A percentile compares a stretch with the other conserved stretches of the same genome.
Conservation (phyloP, 2,888 invertebrate species). For the Synanthedon andrenaeformis region DNA sequence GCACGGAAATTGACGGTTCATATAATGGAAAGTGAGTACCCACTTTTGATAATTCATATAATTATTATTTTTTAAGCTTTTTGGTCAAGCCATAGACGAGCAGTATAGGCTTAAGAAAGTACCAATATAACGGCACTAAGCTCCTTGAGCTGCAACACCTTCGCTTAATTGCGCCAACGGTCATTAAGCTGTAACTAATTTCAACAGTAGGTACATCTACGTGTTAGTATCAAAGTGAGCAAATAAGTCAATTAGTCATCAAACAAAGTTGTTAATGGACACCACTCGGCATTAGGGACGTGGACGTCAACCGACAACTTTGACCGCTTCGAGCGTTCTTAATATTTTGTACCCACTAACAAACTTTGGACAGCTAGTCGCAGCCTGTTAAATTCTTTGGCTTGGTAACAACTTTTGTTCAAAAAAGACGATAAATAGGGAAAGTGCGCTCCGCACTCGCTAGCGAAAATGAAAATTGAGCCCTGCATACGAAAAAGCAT, state of each 20-base stretch:
- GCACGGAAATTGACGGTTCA: no score
- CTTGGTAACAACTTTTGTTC: not conserved
- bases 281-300: slow-evolving; percentile 39
- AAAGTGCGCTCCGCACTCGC: not conserved
- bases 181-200: no score
- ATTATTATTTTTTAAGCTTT: no score
- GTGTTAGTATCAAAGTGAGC: not conserved
- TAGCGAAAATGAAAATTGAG: not conserved
- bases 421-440: not conserved
- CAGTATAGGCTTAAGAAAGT: no score
- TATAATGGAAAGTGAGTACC: no score
- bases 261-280: slow-evolving; percentile 43
- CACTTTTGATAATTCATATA: no score
- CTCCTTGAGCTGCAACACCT: no score
- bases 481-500: not conserved
- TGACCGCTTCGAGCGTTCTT: slow-evolving; percentile 41
- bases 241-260: slow-evolving; percentile 1
- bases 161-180: no score
- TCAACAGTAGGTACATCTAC: no score
- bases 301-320: slow-evolving; percentile 28
- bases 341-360: slow-evolving; percentile 23
- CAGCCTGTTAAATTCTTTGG: not conserved
- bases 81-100: no score
- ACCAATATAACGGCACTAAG: no score
- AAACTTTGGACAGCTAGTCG: not conserved